These are phyloP conservation scores for Apis florea DNA, from an alignment of 1,140 invertebrate species.

Conservation along the genomic window DNA sequence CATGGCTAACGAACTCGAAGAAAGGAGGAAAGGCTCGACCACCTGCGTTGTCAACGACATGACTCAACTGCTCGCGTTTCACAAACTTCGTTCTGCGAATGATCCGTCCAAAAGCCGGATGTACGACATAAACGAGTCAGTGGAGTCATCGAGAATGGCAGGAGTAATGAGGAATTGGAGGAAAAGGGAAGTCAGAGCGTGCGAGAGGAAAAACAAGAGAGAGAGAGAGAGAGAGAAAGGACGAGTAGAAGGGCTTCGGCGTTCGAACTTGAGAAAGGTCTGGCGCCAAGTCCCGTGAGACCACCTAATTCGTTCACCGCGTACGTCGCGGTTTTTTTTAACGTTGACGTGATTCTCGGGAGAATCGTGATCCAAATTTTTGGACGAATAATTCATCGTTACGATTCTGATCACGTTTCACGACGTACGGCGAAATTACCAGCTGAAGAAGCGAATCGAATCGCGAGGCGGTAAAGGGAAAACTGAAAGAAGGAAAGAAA, in stretches of 20 bases:
- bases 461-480: background rate
- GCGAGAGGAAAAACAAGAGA: constrained; percentile 10
- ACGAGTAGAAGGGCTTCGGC: constrained; percentile 26
- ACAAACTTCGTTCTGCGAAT: constrained; percentile 51
- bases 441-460: too few species aligned
- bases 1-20: constrained; percentile 40
- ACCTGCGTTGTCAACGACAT: constrained; percentile 35
- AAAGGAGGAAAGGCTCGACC: constrained; percentile 42
- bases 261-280: constrained; percentile 43
- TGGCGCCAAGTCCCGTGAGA: constrained; percentile 41
- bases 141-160: constrained; percentile 40
- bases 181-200: constrained; percentile 32
- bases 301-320: constrained; percentile 28
- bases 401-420: constrained; percentile 42
- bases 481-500: background rate
- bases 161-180: constrained; percentile 22
- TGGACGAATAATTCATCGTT: constrained; percentile 13
- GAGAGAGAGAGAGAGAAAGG: background rate
- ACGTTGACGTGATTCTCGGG: background rate
- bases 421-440: too few species aligned
- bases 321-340: constrained; percentile 18
- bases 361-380: constrained; percentile 46
- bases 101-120: constrained; percentile 55
- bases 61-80: constrained; percentile 12
- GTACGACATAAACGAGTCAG: constrained; percentile 10